phyloP scores from a whole-genome alignment of 2,797 vertebrate species.

The Anguilla anguilla region DNA sequence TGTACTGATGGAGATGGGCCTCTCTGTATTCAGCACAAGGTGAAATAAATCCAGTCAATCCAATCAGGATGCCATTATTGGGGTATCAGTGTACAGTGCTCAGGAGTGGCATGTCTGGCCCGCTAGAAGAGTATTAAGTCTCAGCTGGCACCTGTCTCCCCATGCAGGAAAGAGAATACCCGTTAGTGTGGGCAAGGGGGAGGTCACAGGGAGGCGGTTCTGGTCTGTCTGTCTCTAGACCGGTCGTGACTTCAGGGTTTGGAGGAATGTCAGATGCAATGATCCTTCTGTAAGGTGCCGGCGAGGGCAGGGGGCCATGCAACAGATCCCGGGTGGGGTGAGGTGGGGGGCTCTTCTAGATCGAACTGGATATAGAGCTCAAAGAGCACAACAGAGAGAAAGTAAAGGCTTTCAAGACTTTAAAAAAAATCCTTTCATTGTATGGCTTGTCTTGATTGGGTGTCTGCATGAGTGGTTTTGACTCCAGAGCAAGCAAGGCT shows the following conservation, averaged over 20 bases:
- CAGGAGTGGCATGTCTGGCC: neutral
- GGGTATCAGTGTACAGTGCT: slow-evolving; percentile 6
- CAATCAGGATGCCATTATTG: neutral
- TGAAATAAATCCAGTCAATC: neutral
- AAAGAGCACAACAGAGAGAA: neutral
- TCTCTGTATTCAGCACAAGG: neutral
- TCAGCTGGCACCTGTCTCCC: neutral
- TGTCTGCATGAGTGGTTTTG: slow-evolving; percentile 4
- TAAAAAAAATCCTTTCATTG: neutral
- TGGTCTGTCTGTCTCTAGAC: neutral
- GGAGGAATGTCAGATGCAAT: neutral
- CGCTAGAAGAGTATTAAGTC: neutral
- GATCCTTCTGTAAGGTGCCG: neutral
- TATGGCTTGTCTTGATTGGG: neutral
- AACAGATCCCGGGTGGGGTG: neutral
- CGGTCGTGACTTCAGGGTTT: neutral
- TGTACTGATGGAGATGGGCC: neutral
- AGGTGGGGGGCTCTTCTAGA: neutral
- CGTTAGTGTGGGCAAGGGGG: neutral
- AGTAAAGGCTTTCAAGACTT: neutral
- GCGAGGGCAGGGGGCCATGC: neutral
- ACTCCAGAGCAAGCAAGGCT: slow-evolving; percentile 36
- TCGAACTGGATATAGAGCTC: neutral
- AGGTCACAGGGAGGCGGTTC: neutral
- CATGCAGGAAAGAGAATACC: slow-evolving; percentile 8